phyloP scores from a whole-genome alignment of 2,888 invertebrate genomes.

The Thera obeliscata region DNA sequence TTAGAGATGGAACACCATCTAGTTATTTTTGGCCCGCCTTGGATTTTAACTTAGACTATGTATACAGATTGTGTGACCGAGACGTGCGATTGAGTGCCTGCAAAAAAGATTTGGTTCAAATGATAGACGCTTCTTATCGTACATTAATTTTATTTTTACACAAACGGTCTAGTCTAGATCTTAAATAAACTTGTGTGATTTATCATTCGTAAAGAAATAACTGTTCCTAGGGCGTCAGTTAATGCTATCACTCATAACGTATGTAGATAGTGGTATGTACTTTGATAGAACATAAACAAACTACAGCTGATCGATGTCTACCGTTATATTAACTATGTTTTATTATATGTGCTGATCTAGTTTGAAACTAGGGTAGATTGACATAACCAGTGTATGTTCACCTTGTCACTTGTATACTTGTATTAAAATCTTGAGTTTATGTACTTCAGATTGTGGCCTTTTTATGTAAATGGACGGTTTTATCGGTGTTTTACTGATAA shows the following conservation, averaged over 20 bases:
- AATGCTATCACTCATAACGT: constrained; percentile 22
- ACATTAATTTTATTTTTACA: too few relatives aligned
- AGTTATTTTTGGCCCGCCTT: too few relatives aligned
- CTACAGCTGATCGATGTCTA: neutral
- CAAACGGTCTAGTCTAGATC: too few relatives aligned
- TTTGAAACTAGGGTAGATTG: constrained; percentile 13
- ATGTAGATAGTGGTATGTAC: constrained; percentile 21
- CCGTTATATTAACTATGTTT: neutral
- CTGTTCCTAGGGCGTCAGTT: constrained; percentile 6
- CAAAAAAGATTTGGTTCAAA: too few relatives aligned
- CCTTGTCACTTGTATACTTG: neutral
- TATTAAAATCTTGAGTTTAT: neutral
- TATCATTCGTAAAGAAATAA: neutral
- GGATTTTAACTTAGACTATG: too few relatives aligned
- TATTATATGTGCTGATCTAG: constrained; percentile 13
- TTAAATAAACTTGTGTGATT: neutral
- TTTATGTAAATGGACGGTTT: neutral
- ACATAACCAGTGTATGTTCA: neutral
- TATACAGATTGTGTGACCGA: too few relatives aligned
- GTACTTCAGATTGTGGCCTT: neutral
- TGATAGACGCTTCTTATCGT: too few relatives aligned
- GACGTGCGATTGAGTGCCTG: too few relatives aligned
- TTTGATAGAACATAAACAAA: constrained; percentile 28
- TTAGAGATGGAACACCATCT: too few relatives aligned
- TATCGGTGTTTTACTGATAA: neutral